Base-by-base conservation (phyloP, 1,140 invertebrate species). In the Pogonomyrmex barbatus region DNA sequence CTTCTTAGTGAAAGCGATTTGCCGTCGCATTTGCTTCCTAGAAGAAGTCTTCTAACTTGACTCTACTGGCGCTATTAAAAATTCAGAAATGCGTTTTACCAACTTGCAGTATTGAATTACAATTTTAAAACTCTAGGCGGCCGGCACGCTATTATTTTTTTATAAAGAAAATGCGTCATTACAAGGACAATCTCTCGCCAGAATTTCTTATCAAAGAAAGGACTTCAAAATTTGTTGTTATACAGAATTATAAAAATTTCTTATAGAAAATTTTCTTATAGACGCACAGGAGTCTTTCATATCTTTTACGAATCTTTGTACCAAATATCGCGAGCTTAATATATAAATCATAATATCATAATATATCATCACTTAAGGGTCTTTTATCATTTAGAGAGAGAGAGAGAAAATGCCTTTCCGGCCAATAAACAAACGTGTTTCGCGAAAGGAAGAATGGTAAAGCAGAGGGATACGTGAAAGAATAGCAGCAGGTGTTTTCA, bases 301-400 rank as follows among this genome's bases (percentile, higher is more conserved):
- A 50, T 77, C 36, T 56, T 68, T 47, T 42, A 60, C 47, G 45
- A 73, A 36, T 9, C n/a, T 60, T 60, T 50, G 30, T 47, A 30
- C 39, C n/a, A 47, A 75, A 83, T 83, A 83, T 75, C n/a, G 60
- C 12, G 58, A 73, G 56, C 17, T 87, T 62, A 76, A 88, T 71
- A 81, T 68, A 24, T 24, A 24, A 24, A 24, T 24, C 24, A 24
- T 24, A 24, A 24, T 24, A 24, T 24, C 54, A 60, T 6, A 33
- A 17, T 10, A 63, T 65, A 65, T 33, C 67, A 67, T 63, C 12
- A 12, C 33, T 68, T 58, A 81, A 45, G 14, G 42, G 10, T n/a
- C 77, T 82, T 87, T 83, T 62, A 60, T 68, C 45, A 68, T 30
- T 76, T 68, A 42, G 33, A 81, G 12, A 39, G 39, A 76, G 63